These are phyloP conservation scores for Coptodon rendalli DNA, from an alignment of 2,113 vertebrate genomes.

Conservation along the genomic window DNA sequence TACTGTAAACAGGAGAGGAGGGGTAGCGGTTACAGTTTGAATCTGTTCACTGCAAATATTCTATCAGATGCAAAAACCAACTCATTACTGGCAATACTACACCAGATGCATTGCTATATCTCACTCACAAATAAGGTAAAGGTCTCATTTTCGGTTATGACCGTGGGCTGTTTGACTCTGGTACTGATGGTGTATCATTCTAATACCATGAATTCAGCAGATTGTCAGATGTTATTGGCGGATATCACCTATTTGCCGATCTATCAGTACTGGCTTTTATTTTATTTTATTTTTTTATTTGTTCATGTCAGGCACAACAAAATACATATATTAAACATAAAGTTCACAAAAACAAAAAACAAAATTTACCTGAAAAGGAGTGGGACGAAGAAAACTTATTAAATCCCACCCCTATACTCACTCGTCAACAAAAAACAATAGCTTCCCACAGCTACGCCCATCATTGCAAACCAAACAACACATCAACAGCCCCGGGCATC, in stretches of 20 bases:
- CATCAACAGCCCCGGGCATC: too few relatives aligned
- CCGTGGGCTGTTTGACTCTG: neutral
- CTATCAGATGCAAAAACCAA: neutral
- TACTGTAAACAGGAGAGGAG: conserved; percentile 69
- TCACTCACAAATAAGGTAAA: neutral
- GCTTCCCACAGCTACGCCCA: too few relatives aligned
- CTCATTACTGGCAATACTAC: neutral
- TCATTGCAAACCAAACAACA: too few relatives aligned
- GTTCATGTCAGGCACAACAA: too few relatives aligned
- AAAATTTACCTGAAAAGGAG: too few relatives aligned
- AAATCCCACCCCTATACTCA: too few relatives aligned
- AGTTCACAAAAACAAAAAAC: too few relatives aligned
- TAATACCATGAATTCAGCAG: accelerated
- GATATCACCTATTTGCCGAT: neutral
- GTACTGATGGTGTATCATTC: neutral
- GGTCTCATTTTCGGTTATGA: neutral
- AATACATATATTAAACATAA: too few relatives aligned
- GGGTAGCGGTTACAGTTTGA: accelerated
- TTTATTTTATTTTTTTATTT: too few relatives aligned
- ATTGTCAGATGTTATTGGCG: accelerated
- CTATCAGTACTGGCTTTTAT: neutral
- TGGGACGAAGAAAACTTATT: too few relatives aligned
- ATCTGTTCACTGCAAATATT: neutral
- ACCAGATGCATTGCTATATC: neutral
- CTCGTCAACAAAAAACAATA: too few relatives aligned